Base-by-base conservation (phyloP, 2,113 vertebrate species). In the Mesocricetus auratus region DNA sequence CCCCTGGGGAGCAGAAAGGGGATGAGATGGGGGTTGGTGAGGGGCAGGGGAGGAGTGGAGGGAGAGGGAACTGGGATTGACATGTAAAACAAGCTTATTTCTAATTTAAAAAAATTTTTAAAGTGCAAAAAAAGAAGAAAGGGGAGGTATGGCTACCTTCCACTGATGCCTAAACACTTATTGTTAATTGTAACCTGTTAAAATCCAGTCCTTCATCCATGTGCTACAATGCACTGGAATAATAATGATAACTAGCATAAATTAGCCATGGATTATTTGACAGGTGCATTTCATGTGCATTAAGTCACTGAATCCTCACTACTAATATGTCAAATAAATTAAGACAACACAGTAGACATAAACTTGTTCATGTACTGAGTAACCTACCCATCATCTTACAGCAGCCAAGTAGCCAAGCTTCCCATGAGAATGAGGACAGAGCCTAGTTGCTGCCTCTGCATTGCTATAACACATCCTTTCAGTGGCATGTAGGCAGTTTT, bases 111-210 rank as follows among this genome's bases (percentile, higher is more conserved):
- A n/a, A n/a, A n/a, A n/a, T n/a, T n/a, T n/a, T n/a, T n/a, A n/a
- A n/a, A n/a, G n/a, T n/a, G n/a, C n/a, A n/a, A n/a, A n/a, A n/a
- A n/a, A n/a, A n/a, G n/a, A n/a, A n/a, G n/a, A n/a, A n/a, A n/a
- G n/a, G n/a, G n/a, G n/a, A n/a, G n/a, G 42, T 68, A 81, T 12
- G 6, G 6, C 21, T 36, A 69, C 53, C 73, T 83, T 88, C 19
- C 24, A 83, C 69, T 16, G 75, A n/a, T 22, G 50, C 2, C 39
- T 64, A 21, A 91, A 73, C 56, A 53, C 50, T 9, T 24, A 42
- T 73, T 73, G 16, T 68, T 94, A 62, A 79, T 87, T 93, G 31
- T 87, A 39, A 60, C 4, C 42, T 86, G 94, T 91, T 77, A 89
- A 45, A 42, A 91, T 42, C 24, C 58, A 71, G 0, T 56, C 85